phyloP scores from a whole-genome alignment of 2,113 vertebrate species.

The Thomomys bottae region DNA sequence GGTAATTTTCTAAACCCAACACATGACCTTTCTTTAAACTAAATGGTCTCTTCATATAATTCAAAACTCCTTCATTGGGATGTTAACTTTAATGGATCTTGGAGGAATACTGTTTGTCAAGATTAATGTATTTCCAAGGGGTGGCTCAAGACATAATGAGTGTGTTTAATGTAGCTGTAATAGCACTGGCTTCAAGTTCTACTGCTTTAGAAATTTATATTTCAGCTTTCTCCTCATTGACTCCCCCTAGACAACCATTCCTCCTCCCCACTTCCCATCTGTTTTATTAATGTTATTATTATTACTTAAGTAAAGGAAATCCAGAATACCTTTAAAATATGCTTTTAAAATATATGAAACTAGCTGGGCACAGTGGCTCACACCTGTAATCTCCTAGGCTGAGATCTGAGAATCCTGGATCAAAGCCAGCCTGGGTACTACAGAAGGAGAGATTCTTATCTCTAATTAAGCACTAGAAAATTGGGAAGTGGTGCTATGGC shows the following conservation, averaged over 20 bases:
- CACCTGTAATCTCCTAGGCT: too few relatives aligned
- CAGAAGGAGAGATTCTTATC: too few relatives aligned
- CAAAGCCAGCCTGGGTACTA: too few relatives aligned
- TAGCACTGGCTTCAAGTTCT: slow-evolving; percentile 35
- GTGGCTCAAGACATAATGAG: slow-evolving; percentile 47
- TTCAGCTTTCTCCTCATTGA: slow-evolving; percentile 48
- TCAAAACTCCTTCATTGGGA: slow-evolving; percentile 58
- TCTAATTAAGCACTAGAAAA: too few relatives aligned
- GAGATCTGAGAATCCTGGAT: too few relatives aligned
- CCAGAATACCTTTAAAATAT: slow-evolving; percentile 37
- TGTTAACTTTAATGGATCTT: slow-evolving; percentile 66
- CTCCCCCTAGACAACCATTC: slow-evolving; percentile 10
- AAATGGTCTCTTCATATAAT: slow-evolving; percentile 48
- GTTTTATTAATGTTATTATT: neutral
- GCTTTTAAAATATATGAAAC: slow-evolving; percentile 66
- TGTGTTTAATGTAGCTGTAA: slow-evolving; percentile 40
- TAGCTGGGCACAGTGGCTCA: too few relatives aligned
- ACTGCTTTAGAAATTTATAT: slow-evolving; percentile 49
- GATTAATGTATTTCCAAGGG: slow-evolving; percentile 63
- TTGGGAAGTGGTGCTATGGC: too few relatives aligned
- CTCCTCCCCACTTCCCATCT: neutral
- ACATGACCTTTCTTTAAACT: slow-evolving; percentile 54
- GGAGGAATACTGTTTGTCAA: slow-evolving; percentile 63
- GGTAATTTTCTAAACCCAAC: slow-evolving; percentile 39
- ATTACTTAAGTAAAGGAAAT: slow-evolving; percentile 51